Conservation (phyloP, 2,113 vertebrate species). For the Grammomys dolichurus region DNA sequence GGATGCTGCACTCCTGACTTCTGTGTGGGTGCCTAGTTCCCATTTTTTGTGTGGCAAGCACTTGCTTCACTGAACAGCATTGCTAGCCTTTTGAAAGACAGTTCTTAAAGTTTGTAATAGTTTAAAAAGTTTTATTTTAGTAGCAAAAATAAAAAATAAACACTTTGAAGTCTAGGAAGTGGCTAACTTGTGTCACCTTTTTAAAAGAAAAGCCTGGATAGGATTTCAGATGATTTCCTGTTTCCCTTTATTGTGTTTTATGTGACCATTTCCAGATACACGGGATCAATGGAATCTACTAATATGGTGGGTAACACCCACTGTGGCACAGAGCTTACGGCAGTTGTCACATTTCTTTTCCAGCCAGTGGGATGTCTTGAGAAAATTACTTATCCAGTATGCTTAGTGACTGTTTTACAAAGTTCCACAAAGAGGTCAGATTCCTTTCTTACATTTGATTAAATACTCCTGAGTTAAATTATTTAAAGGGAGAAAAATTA, state of each 20-base stretch:
- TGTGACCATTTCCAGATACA: constrained; percentile 10
- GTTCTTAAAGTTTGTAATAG: too few species aligned
- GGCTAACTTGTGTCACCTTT: constrained; percentile 16
- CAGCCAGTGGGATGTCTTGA: neutral
- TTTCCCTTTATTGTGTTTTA: neutral
- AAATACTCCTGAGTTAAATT: constrained; percentile 14
- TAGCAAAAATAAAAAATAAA: neutral
- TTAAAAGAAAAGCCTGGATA: constrained; percentile 30
- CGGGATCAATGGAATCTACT: neutral
- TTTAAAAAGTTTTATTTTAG: neutral
- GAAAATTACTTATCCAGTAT: constrained; percentile 41
- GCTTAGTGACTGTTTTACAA: constrained; percentile 33
- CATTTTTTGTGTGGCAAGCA: neutral
- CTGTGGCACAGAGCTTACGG: neutral
- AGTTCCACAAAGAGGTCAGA: neutral
- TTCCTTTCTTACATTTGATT: constrained; percentile 15
- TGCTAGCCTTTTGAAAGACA: neutral
- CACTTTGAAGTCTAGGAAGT: neutral
- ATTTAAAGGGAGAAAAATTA: constrained; percentile 25
- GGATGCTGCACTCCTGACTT: neutral
- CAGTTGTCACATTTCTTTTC: constrained; percentile 2
- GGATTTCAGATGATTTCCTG: constrained; percentile 21
- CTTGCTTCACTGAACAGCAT: too few species aligned
- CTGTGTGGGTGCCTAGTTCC: neutral
- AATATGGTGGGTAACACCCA: neutral